Evolutionary conservation across 92 coral and sea anemone genomes (phyloP), one percentile per base, ranked within the genome.

Genomic region (Nematostella vectensis): DNA sequence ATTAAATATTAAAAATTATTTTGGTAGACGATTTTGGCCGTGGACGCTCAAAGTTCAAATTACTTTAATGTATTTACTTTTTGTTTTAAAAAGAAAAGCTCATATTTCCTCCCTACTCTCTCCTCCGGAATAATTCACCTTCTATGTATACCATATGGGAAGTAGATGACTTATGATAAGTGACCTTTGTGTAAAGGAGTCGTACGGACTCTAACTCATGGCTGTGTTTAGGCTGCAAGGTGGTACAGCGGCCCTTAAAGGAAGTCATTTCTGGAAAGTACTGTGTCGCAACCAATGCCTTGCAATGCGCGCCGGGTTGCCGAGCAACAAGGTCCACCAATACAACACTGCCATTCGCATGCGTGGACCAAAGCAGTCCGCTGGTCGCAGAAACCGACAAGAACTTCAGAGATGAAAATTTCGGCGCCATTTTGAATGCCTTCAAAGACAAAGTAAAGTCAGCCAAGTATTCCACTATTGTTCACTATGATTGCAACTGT

Each of bases 271-370:
- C 31, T 4, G 45, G 57, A 13, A 16, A 33, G 19, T 55, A 55
- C 23, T 15, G 43, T 27, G 44, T 52, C 22, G 40, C 55, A 2
- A 13, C 36, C 9, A 58, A 58, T 20, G 72, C 42, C 0, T 42
- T 59, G 25, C 72, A 39, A 43, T 66, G 72, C 24, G 72, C 63
- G 29, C 54, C 54, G 11, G 45, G 57, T 52, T 66, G 72, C 28
- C 54, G 44, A 19, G 43, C 63, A 4, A 66, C 72, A 3, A 55
- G 20, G 47, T 33, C 47, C 25, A 21, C 63, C 15, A 39, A 12
- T 16, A 27, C 48, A 39, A 42, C 11, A 31, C 11, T 20, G 9
- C 22, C 4, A 44, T 54, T 56, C 55, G 30, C 22, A 44, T 11
- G 62, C 36, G 29, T 64, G 29, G 70, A 64, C 26, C 23, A 16